Percentiles rank a stretch among this genome's conserved stretches.
phyloP scores from a whole-genome alignment of 2,888 invertebrate species.

The Siphlonurus alternatus region DNA sequence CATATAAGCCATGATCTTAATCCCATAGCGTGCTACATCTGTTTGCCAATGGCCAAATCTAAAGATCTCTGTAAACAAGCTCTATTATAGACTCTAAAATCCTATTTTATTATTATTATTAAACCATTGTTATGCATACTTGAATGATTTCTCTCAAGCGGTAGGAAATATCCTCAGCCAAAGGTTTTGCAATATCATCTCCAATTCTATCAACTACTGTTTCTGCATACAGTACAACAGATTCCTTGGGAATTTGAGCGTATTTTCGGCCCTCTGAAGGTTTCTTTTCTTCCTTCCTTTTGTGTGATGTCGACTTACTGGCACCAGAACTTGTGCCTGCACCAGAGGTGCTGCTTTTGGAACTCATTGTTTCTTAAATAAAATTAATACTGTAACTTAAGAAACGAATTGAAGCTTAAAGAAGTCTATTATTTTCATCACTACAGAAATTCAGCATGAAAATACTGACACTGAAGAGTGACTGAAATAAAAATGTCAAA shows the following conservation, averaged over 20 bases:
- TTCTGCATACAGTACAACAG: slow-evolving; percentile 25
- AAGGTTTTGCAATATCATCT: slow-evolving; percentile 25
- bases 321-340: neutral
- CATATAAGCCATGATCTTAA: too few species aligned
- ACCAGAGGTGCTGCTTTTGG: neutral
- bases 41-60: too few species aligned
- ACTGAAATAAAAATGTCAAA: too few species aligned
- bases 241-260: slow-evolving; percentile 16
- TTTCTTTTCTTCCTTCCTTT: slow-evolving; percentile 10
- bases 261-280: slow-evolving; percentile 12
- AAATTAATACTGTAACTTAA: too few species aligned
- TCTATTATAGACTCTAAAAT: too few species aligned
- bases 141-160: slow-evolving; percentile 26
- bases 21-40: too few species aligned
- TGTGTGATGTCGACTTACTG: neutral
- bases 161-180: slow-evolving; percentile 29
- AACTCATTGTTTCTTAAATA: too few species aligned
- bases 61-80: too few species aligned
- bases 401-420: too few species aligned
- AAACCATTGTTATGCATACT: slow-evolving; percentile 17
- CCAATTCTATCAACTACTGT: slow-evolving; percentile 26
- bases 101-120: neutral
- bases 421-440: too few species aligned
- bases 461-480: too few species aligned
- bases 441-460: too few species aligned